Conservation (phyloP, 37 sponge, comb jelly and placozoan genomes). For the Beroe forskalii region DNA sequence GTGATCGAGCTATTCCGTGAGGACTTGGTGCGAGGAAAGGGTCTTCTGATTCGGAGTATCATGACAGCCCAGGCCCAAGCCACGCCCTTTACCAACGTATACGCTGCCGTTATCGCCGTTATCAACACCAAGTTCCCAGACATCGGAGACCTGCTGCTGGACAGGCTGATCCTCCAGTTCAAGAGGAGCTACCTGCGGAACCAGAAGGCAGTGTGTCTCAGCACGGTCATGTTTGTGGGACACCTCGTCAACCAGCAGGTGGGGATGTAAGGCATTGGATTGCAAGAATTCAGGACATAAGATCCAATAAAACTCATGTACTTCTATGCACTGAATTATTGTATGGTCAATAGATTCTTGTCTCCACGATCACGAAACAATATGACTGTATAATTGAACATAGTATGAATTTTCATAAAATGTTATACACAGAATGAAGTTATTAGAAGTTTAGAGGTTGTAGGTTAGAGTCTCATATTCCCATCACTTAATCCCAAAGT, state of each 20-base stretch:
- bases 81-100: slow-evolving; percentile 94
- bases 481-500: too few relatives aligned
- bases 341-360: too few relatives aligned
- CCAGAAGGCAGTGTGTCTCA: slow-evolving; percentile 86
- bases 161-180: slow-evolving; percentile 84
- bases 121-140: slow-evolving; percentile 98
- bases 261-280: too few relatives aligned
- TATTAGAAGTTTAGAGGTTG: too few relatives aligned
- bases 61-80: slow-evolving; percentile 92
- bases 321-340: too few relatives aligned
- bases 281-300: too few relatives aligned
- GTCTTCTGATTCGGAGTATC: slow-evolving; percentile 83
- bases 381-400: too few relatives aligned
- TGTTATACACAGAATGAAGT: too few relatives aligned
- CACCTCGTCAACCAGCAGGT: slow-evolving; percentile 96
- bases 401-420: neutral
- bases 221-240: slow-evolving; percentile 88
- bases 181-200: slow-evolving; percentile 79
- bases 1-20: slow-evolving; percentile 87
- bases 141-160: slow-evolving; percentile 86
- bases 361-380: too few relatives aligned
- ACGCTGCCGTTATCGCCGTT: slow-evolving; percentile 90
- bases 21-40: slow-evolving; percentile 94
- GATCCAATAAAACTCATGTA: too few relatives aligned
- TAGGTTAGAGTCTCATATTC: too few relatives aligned